phyloP scores from a whole-genome alignment of 2,888 invertebrate genomes.

The Gari tellinella region DNA sequence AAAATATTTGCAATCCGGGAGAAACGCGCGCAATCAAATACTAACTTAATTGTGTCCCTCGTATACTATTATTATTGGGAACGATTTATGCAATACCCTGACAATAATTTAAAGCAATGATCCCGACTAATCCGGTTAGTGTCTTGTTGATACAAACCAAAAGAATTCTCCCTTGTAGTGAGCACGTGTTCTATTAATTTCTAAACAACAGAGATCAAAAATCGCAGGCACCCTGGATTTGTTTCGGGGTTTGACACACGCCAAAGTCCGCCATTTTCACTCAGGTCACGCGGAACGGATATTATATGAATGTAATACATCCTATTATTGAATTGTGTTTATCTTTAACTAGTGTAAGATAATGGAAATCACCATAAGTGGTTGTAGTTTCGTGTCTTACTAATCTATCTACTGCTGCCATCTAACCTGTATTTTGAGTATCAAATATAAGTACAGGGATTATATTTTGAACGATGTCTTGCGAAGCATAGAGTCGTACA shows the following conservation, averaged over 20 bases:
- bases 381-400: no score
- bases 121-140: constrained; percentile 53
- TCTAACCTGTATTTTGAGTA: no score
- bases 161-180: constrained; percentile 50
- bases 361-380: no score
- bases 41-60: constrained; percentile 53
- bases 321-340: no score
- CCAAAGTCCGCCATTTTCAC: constrained; percentile 47
- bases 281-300: constrained; percentile 44
- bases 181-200: constrained; percentile 61
- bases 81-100: constrained; percentile 60
- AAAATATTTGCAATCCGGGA: constrained; percentile 63
- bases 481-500: no score
- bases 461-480: no score
- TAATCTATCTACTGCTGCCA: no score
- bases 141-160: constrained; percentile 64
- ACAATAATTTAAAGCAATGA: constrained; percentile 64
- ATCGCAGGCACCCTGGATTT: constrained; percentile 32
- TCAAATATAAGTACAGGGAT: no score
- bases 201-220: constrained; percentile 55
- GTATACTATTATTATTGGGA: constrained; percentile 60
- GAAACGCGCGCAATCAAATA: constrained; percentile 53
- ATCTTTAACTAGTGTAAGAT: no score
- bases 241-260: constrained; percentile 41
- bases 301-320: no score